Base-by-base conservation (phyloP, 2,113 vertebrate genomes). In the Cyanistes caeruleus region DNA sequence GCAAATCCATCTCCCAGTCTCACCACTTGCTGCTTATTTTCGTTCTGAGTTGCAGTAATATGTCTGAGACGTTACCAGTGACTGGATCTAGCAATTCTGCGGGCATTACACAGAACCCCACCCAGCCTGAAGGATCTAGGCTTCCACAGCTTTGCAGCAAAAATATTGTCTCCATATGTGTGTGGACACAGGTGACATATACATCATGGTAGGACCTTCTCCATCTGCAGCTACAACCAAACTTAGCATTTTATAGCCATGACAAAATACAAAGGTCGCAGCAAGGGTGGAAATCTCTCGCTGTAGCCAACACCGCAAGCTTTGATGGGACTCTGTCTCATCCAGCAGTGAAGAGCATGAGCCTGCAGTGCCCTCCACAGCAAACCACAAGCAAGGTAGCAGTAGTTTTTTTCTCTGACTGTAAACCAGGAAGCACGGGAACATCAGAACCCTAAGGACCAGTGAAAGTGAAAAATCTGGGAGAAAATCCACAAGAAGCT, bases 21-120 rank as follows among this genome's bases (percentile, higher is more conserved):
- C 88, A 93, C 59, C 52, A 21, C 81, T 94, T 87, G 83, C 89
- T 88, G 49, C 82, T 94, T 86, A 73, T 93, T 96, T 90, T 96
- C 75, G 2, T 90, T 96, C 82, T 96, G 93, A 96, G 84, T 97
- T 1, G 85, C 68, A 88, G 68, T 13, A 70, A 4, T 69, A 49
- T 46, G 69, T 53, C 77, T 84, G 62, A 94, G 90, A 91, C 14
- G 5, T 90, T 95, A 90, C 59, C 51, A 91, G 72, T 48, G 84
- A 59, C 69, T 68, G 89, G 74, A 59, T 90, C 81, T 85, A 96
- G 67, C 84, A 93, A 52, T 93, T 91, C 82, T 94, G 85, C 0
- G 6, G 93, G 93, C 64, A 95, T 69, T 13, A 56, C 5, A 5
- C 20, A 73, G 75, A 93, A 56, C 87, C 59, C 72, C 95, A 88